Conservation (phyloP, 2,888 invertebrate genomes). For the Rhabditoides inermis region DNA sequence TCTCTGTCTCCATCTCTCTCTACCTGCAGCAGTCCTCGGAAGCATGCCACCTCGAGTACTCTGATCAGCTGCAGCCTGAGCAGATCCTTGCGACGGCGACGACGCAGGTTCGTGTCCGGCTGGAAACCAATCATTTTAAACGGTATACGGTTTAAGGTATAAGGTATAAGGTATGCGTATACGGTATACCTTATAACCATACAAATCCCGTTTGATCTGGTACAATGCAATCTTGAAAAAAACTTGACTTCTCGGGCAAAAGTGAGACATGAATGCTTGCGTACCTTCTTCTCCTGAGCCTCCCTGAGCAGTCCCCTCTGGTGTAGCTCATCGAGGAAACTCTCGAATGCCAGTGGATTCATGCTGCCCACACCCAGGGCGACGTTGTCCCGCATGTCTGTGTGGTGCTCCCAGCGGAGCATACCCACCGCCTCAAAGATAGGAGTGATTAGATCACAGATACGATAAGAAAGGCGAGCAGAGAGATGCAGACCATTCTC, state of each 20-base stretch:
- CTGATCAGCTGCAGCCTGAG: conserved; percentile 81
- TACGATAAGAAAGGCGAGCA: too few relatives aligned
- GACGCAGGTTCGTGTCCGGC: conserved; percentile 80
- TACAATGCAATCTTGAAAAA: too few relatives aligned
- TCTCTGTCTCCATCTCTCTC: too few relatives aligned
- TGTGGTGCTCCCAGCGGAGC: conserved; percentile 75
- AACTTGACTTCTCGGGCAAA: too few relatives aligned
- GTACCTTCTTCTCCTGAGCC: conserved; percentile 58
- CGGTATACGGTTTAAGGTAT: too few relatives aligned
- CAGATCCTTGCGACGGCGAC: conserved; percentile 80
- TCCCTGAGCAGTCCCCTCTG: conserved; percentile 72
- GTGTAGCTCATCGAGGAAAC: conserved; percentile 87
- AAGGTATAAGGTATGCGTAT: too few relatives aligned
- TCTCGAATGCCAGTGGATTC: conserved; percentile 89
- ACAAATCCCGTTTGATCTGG: too few relatives aligned
- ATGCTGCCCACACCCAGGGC: conserved; percentile 86
- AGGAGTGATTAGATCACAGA: too few relatives aligned
- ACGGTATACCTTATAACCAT: too few relatives aligned
- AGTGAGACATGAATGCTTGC: not conserved
- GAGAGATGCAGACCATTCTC: too few relatives aligned
- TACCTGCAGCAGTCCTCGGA: too few relatives aligned
- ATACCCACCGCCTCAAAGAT: conserved; percentile 64
- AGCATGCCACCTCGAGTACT: conserved; percentile 79
- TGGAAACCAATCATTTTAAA: conserved; percentile 2
- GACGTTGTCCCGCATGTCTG: conserved; percentile 86